phyloP scores from a whole-genome alignment of 2,113 vertebrate species.

The Prunella fulvescens region DNA sequence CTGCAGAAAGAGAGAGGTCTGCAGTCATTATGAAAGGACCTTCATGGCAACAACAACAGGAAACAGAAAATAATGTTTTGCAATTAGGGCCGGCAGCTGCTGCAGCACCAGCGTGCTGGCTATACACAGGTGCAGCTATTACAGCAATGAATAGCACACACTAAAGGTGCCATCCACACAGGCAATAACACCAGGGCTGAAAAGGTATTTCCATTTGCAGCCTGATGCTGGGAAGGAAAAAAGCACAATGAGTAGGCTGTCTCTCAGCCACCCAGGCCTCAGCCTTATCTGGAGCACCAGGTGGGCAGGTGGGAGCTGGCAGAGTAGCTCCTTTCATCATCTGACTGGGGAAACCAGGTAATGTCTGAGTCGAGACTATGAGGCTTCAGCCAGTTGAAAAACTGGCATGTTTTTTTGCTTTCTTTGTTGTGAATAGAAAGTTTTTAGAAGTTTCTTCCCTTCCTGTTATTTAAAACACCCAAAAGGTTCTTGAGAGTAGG shows the following conservation, averaged over 20 bases:
- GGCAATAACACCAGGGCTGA: slow-evolving; percentile 47
- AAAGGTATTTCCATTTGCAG: slow-evolving; percentile 72
- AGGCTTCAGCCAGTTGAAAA: neutral
- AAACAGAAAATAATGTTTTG: slow-evolving; percentile 82
- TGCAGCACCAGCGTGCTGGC: slow-evolving; percentile 41
- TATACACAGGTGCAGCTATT: slow-evolving; percentile 85
- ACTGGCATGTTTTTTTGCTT: neutral
- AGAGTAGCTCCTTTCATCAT: neutral
- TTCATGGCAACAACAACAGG: neutral
- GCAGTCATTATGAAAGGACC: slow-evolving; percentile 46
- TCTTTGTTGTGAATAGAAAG: neutral
- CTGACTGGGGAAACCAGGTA: neutral
- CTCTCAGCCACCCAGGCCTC: neutral
- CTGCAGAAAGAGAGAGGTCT: neutral
- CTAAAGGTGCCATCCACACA: slow-evolving; percentile 79
- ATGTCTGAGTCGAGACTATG: fast-evolving
- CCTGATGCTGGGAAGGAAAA: slow-evolving; percentile 67
- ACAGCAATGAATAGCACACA: slow-evolving; percentile 76
- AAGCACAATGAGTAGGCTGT: slow-evolving; percentile 16
- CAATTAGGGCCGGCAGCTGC: slow-evolving; percentile 80
- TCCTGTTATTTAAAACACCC: neutral
- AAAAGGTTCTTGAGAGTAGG: neutral
- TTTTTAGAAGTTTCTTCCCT: neutral
- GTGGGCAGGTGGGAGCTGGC: neutral
- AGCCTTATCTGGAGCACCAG: neutral